Conservation (phyloP, 2,888 invertebrate species). For the Andricus curvator region DNA sequence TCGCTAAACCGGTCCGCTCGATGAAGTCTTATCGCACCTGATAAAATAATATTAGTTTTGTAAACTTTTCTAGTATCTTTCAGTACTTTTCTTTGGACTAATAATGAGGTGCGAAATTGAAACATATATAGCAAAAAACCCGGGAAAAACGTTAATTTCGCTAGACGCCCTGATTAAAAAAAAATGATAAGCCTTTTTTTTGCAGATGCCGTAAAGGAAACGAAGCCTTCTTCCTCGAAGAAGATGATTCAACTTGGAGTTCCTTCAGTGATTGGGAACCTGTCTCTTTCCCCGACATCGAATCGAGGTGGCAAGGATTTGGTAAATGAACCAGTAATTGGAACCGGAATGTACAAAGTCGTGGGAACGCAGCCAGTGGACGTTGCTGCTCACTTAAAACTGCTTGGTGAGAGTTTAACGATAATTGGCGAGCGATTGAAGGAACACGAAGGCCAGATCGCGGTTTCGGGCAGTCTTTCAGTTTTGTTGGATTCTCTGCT, state of each 20-base stretch:
- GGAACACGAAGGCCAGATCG: constrained; percentile 97
- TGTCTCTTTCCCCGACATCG: constrained; percentile 69
- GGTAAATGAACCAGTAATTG: constrained; percentile 73
- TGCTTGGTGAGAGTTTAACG: constrained; percentile 94
- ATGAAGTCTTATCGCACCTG: too few relatives aligned
- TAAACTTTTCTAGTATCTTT: too few relatives aligned
- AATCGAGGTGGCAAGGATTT: constrained; percentile 73
- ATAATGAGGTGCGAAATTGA: too few relatives aligned
- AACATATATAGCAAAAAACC: too few relatives aligned
- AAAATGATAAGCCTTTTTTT: neutral
- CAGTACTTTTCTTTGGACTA: too few relatives aligned
- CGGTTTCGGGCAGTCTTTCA: constrained; percentile 96
- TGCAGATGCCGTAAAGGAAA: constrained; percentile 70
- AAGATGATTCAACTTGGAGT: constrained; percentile 76
- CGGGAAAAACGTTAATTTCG: too few relatives aligned
- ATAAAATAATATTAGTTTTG: too few relatives aligned
- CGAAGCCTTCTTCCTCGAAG: constrained; percentile 67
- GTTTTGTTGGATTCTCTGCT: constrained; percentile 94
- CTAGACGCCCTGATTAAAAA: too few relatives aligned
- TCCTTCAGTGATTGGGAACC: constrained; percentile 71
- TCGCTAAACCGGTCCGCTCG: too few relatives aligned
- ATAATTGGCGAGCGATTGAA: constrained; percentile 96
- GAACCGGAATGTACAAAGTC: constrained; percentile 81
- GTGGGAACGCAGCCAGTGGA: constrained; percentile 91
- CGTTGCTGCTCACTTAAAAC: constrained; percentile 94